Conservation (phyloP, 2,888 invertebrate genomes). For the Oeneis ivallda region DNA sequence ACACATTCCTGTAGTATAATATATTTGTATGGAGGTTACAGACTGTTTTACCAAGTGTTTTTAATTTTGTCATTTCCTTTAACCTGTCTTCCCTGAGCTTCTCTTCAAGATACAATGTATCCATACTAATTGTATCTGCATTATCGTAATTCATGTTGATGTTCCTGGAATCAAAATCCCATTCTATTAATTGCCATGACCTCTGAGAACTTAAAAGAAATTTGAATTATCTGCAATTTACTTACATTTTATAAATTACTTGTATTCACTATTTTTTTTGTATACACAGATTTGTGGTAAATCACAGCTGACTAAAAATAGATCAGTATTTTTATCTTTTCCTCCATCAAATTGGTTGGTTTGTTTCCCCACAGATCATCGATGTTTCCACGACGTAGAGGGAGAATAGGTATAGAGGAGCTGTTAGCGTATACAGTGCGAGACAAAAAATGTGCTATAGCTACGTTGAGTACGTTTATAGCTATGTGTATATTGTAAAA, state of each 20-base stretch:
- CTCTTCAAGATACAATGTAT: slow-evolving; percentile 66
- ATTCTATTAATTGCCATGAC: background rate
- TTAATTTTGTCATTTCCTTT: slow-evolving; percentile 61
- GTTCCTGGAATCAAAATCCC: slow-evolving; percentile 59
- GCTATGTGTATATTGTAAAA: too few species aligned
- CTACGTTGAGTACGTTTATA: too few species aligned
- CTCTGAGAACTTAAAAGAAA: background rate
- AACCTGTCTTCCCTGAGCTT: slow-evolving; percentile 60
- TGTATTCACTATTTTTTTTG: background rate
- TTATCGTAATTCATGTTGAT: slow-evolving; percentile 53
- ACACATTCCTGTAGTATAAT: slow-evolving; percentile 67
- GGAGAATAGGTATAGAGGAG: too few species aligned
- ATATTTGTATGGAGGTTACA: slow-evolving; percentile 66
- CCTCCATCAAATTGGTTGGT: too few species aligned
- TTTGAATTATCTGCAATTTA: background rate
- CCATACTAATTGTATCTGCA: slow-evolving; percentile 66
- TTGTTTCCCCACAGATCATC: too few species aligned
- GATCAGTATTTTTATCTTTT: too few species aligned
- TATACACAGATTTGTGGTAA: background rate
- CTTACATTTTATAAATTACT: background rate
- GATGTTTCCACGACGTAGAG: too few species aligned
- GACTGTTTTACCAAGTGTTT: slow-evolving; percentile 66
- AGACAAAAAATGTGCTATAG: too few species aligned
- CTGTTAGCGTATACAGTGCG: too few species aligned
- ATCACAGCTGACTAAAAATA: background rate